Evolutionary conservation across 1,140 invertebrate genomes (phyloP), one percentile per base, ranked within the genome.

Genomic region (Aphidius ervi): DNA sequence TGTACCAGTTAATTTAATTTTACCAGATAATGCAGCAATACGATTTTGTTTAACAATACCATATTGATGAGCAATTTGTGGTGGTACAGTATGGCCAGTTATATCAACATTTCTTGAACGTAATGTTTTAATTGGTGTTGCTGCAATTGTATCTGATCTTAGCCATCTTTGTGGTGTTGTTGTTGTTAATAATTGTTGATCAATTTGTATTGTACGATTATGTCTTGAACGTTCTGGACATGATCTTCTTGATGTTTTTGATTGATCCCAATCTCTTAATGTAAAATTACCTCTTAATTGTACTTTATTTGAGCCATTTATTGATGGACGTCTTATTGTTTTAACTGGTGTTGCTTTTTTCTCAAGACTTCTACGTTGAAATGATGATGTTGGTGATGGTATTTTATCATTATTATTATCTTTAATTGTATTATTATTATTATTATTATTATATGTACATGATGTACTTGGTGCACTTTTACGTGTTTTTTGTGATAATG

Each of bases 61-160:
- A 10, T 77, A 78, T 9, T 78, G 77, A 56, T 74, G 74, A 37
- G 73, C 73, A 16, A 76, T 65, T 49, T 74, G 76, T 3, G 77
- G 67, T 0, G 76, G 68, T 48, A 78, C 70, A 2, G 76, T 76
- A 10, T 80, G 75, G 4, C 74, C 78, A 5, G 68, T 65, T 37
- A 80, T 77, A 47, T 80, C 78, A 10, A 80, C 71, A 47, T 80
- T 79, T 37, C 78, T 69, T 0, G 78, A 80, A n/a, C 77, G 71
- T 6, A 80, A 39, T 7, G 76, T 78, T 63, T 78, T 79, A 1
- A 78, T 73, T 23, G 76, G 75, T 5, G 73, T 78, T 3, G 78
- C 78, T 1, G 77, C 77, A n/a, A 79, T 74, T 5, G 77, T 80
- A 31, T 80, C 78, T 0, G 77, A 80, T 41, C 78, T 74, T 23